A percentile compares a stretch with the other conserved stretches of the same genome.
phyloP scores from a whole-genome alignment of 2,888 invertebrate genomes.

The Hypercompe scribonia region DNA sequence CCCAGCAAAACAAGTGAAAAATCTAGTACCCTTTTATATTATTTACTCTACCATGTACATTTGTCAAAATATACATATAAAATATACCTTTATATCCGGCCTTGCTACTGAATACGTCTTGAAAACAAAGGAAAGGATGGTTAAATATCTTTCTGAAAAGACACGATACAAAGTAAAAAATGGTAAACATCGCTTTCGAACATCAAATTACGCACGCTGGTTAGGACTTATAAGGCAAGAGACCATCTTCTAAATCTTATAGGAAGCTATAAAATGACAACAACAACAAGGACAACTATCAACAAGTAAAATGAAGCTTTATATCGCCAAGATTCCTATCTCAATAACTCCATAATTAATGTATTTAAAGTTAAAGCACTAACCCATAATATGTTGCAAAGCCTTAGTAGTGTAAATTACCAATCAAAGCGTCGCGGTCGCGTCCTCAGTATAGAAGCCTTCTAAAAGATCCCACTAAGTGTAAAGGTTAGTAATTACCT shows the following conservation, averaged over 20 bases:
- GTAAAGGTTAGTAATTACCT: constrained; percentile 65
- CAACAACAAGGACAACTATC: constrained; percentile 8
- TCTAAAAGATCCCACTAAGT: constrained; percentile 64
- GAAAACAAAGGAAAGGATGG: too few species aligned
- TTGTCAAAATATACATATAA: neutral
- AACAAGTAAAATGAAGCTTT: constrained; percentile 16
- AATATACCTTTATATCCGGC: too few species aligned
- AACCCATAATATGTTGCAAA: constrained; percentile 36
- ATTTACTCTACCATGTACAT: neutral
- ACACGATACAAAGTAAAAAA: neutral
- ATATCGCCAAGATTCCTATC: constrained; percentile 17
- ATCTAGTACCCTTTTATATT: neutral
- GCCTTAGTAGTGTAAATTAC: constrained; percentile 53
- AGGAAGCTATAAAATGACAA: constrained; percentile 8
- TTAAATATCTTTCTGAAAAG: neutral
- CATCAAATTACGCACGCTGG: neutral
- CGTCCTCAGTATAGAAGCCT: constrained; percentile 58
- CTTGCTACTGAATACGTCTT: too few species aligned
- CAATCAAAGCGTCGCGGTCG: constrained; percentile 50
- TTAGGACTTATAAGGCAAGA: neutral
- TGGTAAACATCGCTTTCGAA: neutral
- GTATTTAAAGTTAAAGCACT: constrained; percentile 8
- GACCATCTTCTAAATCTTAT: neutral
- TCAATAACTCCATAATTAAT: constrained; percentile 22
- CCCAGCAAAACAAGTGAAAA: neutral